Evolutionary conservation across 2,888 invertebrate species (phyloP), one percentile per base, ranked within the genome.

Genomic region (Mythimna lalbum): DNA sequence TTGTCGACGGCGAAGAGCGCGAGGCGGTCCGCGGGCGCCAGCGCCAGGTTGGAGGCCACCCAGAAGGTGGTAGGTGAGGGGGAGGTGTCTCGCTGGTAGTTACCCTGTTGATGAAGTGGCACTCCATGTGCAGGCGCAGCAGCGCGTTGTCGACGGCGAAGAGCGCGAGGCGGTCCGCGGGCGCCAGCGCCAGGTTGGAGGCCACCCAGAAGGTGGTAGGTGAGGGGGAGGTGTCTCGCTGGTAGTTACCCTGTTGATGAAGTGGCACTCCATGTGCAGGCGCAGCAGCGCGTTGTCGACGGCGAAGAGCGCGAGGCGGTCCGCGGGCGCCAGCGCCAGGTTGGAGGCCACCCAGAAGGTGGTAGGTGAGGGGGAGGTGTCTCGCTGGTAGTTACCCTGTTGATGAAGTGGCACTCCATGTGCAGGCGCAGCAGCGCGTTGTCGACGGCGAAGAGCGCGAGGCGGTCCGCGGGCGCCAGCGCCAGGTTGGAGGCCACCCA

Each of bases 341-440:
- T 96, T 95, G 55, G 93, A 92, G 67, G 95, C 94, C 88, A 91
- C 93, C 95, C 95, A 96, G 91, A 93, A 96, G 78, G 96, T 27
- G 27, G 27, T 3, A 27, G 27, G 27, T 27, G 27, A 27, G 27
- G 27, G 27, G 19, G 17, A 43, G 14, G 17, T 43, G 43, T 43
- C 14, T 17, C 17, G 47, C 19, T 7, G 47, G 19, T 47, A n/a
- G 47, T 64, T 68, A 93, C 93, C 90, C 82, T 55, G 23, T 76
- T 73, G 70, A 93, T 90, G 88, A 92, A 84, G 69, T 84, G 80
- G 82, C 93, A 89, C 85, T 90, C 94, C 92, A 94, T 90, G 87
- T 90, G 91, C 83, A 96, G 92, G 10, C 96, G 90, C 85, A 91
- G 89, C 88, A 94, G 90, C 79, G 93, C 94, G 90, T 90, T 88